Evolutionary conservation across 1,140 invertebrate species (phyloP), one percentile per base, ranked within the genome.

Genomic region (Tetragnatha versicolor): DNA sequence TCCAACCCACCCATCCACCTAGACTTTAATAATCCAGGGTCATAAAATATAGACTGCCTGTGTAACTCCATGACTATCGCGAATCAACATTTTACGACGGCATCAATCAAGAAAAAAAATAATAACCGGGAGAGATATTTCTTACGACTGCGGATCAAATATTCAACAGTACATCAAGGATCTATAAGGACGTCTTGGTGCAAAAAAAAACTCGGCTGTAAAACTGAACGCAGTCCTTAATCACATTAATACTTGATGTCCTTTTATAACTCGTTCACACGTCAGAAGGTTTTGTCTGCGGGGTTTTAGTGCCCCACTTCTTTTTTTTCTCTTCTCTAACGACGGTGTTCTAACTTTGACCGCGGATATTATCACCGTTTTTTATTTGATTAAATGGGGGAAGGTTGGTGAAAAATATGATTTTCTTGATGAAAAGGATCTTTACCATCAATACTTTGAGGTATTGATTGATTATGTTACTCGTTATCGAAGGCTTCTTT

Each of bases 261-360:
- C 27, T 49, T 68, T 68, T 68, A 68, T 68, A 49, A 14, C 65
- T 22, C 14, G 29, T 68, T 68, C 65, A 68, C 65, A 68, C 65
- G 65, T 68, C 45, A 68, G 20, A 20, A 63, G 5, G 33, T 17
- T 25, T 3, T 27, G 60, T 27, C 35, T 25, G 20, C 29, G 22
- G 22, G 49, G 20, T 10, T n/a, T n/a, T n/a, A n/a, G n/a, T n/a
- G n/a, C n/a, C n/a, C n/a, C n/a, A n/a, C n/a, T n/a, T n/a, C n/a
- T n/a, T n/a, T n/a, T n/a, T n/a, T n/a, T n/a, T n/a, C n/a, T n/a
- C n/a, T n/a, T n/a, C n/a, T n/a, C n/a, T n/a, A n/a, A n/a, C n/a
- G n/a, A n/a, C n/a, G n/a, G n/a, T n/a, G n/a, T n/a, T n/a, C n/a
- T n/a, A n/a, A n/a, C n/a, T n/a, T n/a, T n/a, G n/a, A n/a, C n/a